These are phyloP conservation scores for Myodes glareolus DNA, from an alignment of 2,113 vertebrate species.

Conservation along the genomic window DNA sequence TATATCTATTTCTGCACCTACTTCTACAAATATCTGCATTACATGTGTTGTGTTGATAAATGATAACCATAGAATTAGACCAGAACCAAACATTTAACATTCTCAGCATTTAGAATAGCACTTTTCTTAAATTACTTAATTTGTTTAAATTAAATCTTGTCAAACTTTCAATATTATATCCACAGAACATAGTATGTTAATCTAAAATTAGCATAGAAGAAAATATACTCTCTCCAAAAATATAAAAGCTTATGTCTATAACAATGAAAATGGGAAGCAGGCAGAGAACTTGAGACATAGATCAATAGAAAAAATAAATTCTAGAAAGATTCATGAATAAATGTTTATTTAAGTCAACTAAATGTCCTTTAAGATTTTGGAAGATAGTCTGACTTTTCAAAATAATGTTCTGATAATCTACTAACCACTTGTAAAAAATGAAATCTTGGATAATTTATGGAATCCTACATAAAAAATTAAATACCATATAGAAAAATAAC, in stretches of 20 bases:
- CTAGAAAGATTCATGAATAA: not conserved
- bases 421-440: not conserved
- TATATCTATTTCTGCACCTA: not conserved
- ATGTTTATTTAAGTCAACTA: not conserved
- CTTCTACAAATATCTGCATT: not conserved
- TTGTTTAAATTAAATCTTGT: not conserved
- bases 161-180: not conserved
- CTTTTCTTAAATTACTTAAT: not conserved
- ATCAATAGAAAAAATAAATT: not conserved
- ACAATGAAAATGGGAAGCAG: not conserved
- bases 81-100: not conserved
- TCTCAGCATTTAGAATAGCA: not conserved
- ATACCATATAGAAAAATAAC: not conserved
- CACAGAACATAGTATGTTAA: not conserved
- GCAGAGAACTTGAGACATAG: not conserved
- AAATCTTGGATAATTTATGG: not conserved
- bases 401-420: not conserved
- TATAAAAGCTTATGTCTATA: not conserved
- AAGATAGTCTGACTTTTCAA: not conserved
- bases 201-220: not conserved
- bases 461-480: not conserved
- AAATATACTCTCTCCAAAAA: not conserved
- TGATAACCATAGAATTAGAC: not conserved
- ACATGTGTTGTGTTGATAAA: not conserved
- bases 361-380: not conserved